Percentiles rank a stretch among this genome's conserved stretches.
phyloP scores from a whole-genome alignment of 1,140 invertebrate species.

The Cryptotermes secundus region DNA sequence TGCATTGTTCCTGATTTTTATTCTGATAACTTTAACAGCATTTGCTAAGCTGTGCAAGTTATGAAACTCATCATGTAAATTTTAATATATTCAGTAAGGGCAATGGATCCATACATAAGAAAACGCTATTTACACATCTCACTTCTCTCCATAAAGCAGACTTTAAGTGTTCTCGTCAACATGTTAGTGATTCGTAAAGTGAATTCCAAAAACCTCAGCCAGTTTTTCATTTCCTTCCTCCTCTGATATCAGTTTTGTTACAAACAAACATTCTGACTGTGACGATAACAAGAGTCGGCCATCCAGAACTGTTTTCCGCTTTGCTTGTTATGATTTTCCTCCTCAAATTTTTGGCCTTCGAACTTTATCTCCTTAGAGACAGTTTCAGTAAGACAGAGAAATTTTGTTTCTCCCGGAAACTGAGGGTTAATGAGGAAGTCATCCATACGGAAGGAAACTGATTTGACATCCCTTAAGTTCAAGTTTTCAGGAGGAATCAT shows the following conservation, averaged over 20 bases:
- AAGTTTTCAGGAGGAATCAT: background rate
- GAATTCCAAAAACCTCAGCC: too few relatives aligned
- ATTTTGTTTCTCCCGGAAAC: background rate
- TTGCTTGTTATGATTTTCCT: background rate
- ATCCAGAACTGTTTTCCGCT: background rate
- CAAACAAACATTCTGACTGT: background rate
- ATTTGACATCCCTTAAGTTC: conserved; percentile 15
- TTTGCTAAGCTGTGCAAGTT: too few relatives aligned
- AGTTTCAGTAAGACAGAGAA: background rate
- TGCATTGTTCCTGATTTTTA: too few relatives aligned
- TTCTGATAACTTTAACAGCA: too few relatives aligned
- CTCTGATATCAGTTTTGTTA: background rate
- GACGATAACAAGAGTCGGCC: background rate
- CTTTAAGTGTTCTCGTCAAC: too few relatives aligned
- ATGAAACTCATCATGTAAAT: too few relatives aligned
- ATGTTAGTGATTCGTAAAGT: too few relatives aligned
- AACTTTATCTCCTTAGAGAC: background rate
- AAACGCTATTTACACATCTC: too few relatives aligned
- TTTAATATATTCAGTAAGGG: too few relatives aligned
- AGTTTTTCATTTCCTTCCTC: too few relatives aligned
- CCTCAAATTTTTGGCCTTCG: background rate
- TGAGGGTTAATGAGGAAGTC: conserved; percentile 7
- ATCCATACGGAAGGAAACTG: conserved; percentile 10
- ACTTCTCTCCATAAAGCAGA: too few relatives aligned
- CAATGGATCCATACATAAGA: too few relatives aligned